Conservation (phyloP, 2,113 vertebrate species). For the Chloropsis hardwickii region DNA sequence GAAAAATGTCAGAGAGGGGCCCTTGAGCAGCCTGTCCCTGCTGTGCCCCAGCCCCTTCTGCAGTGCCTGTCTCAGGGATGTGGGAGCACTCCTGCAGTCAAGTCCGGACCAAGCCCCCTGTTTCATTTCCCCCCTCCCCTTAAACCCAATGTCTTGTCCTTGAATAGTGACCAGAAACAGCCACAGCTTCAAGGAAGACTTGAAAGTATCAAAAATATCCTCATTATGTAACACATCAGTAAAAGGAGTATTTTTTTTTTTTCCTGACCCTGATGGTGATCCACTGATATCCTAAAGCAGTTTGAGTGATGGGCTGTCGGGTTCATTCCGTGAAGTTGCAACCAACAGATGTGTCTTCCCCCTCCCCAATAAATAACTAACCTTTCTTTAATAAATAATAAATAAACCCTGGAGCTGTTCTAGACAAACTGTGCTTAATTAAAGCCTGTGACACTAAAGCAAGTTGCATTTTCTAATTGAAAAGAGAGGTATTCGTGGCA, state of each 20-base stretch:
- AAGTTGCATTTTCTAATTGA: neutral
- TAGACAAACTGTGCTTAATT: constrained; percentile 43
- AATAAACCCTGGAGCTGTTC: constrained; percentile 31
- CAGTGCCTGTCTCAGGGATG: fast-evolving
- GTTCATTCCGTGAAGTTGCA: neutral
- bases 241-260: neutral
- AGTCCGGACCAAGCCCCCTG: neutral
- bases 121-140: neutral
- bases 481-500: neutral
- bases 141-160: neutral
- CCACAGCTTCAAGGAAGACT: neutral
- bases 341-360: neutral
- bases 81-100: neutral
- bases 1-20: neutral
- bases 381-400: constrained; percentile 59
- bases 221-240: neutral
- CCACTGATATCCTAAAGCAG: neutral
- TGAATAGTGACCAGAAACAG: neutral
- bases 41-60: fast-evolving
- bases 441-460: constrained; percentile 18
- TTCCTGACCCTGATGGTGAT: neutral
- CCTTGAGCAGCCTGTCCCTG: neutral
- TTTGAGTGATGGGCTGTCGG: neutral
- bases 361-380: constrained; percentile 7
- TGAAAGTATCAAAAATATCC: neutral